Evolutionary conservation across 2,888 invertebrate genomes (phyloP).

Genomic region (Furcula furcula): DNA sequence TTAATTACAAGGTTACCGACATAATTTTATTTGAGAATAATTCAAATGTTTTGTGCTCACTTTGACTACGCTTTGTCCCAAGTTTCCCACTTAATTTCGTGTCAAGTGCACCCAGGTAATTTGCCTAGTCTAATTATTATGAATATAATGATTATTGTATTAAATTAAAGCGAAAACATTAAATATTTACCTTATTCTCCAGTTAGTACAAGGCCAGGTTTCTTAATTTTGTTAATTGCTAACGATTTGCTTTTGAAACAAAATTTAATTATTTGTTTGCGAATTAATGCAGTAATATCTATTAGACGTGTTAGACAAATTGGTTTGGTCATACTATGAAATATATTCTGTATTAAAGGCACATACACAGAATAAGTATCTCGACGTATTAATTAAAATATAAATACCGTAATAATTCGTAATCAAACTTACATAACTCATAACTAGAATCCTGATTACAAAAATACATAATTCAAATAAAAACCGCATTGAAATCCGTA

Average conservation of each 20-base stretch:
- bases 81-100: slow-evolving; percentile 60
- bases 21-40: slow-evolving; percentile 33
- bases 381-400: too few relatives aligned
- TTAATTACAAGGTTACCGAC: slow-evolving; percentile 33
- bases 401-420: too few relatives aligned
- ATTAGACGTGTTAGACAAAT: too few relatives aligned
- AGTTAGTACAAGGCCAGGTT: slow-evolving; percentile 59
- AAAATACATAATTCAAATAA: too few relatives aligned
- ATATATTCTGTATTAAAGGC: too few relatives aligned
- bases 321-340: too few relatives aligned
- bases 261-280: slow-evolving; percentile 35
- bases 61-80: slow-evolving; percentile 50
- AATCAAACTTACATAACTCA: too few relatives aligned
- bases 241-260: slow-evolving; percentile 43
- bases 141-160: slow-evolving; percentile 51
- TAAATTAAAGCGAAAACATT: slow-evolving; percentile 48
- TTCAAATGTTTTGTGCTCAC: slow-evolving; percentile 26
- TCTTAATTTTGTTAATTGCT: slow-evolving; percentile 52
- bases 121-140: slow-evolving; percentile 51
- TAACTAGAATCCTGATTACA: too few relatives aligned
- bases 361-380: too few relatives aligned
- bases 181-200: slow-evolving; percentile 40
- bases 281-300: slow-evolving; percentile 24
- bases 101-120: slow-evolving; percentile 68
- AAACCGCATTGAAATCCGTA: too few relatives aligned